Base-by-base conservation (phyloP, 2,888 invertebrate genomes). In the Thymelicus lineola region DNA sequence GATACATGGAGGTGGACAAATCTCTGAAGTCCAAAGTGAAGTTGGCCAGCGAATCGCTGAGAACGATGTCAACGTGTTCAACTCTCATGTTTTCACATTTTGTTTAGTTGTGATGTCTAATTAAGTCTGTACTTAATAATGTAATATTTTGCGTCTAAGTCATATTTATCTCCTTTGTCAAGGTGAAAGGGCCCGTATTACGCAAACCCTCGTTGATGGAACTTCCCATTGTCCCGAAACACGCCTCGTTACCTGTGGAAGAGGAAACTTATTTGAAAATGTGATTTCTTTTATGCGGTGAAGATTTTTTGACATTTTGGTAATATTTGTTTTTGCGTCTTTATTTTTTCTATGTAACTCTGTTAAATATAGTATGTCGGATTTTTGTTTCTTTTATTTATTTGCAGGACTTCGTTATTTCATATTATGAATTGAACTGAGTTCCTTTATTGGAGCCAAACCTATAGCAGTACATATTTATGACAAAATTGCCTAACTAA, bases 1-100 rank as follows among this genome's bases (percentile, higher is more conserved):
- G 82, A 88, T 93, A 93, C 92, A 93, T 93, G 60, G 93, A 90
- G 68, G 92, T 90, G 9, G 92, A 89, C 46, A 91, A 77, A 68
- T 91, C 88, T 69, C 84, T 76, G 66, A 88, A 78, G 78, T 92
- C 90, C 71, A 91, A 79, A 20, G 91, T 90, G 68, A 86, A 83
- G 77, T 90, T 91, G 28, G 82, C 79, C 28, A 79, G 73, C 17
- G 79, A 76, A 75, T 87, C 85, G 75, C 81, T 84, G 46, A 89
- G 76, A 17, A 89, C 77, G 60, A 89, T 79, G 66, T 89, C 78
- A 71, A 88, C 76, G 63, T 28, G 69, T 71, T 88, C 87, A 72
- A 88, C 79, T 86, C 85, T 87, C 91, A 91, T 91, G 76, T 70
- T 82, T 79, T 90, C 82, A 89, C 87, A 88, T 90, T 79, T 80